Evolutionary conservation across 2,888 invertebrate species (phyloP).

Genomic region (Nezara viridula): DNA sequence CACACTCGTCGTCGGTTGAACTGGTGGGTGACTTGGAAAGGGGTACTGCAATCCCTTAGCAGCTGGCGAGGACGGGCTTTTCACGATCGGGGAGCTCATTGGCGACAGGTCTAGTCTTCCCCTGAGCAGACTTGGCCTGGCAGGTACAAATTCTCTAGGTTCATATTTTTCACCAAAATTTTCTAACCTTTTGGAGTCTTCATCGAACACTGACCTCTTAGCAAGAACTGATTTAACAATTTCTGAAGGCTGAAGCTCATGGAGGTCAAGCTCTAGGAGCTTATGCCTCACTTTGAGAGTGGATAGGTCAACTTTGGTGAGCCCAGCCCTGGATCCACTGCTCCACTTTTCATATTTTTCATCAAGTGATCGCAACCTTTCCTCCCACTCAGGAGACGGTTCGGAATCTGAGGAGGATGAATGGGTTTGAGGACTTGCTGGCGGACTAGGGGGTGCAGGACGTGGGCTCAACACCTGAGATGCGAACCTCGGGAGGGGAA

Average conservation of each 20-base stretch:
- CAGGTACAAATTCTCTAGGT: constrained; percentile 73
- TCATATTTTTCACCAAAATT: constrained; percentile 88
- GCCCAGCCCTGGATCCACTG: constrained; percentile 72
- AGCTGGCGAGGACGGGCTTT: constrained; percentile 65
- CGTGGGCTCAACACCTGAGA: constrained; percentile 75
- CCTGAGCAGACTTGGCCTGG: constrained; percentile 66
- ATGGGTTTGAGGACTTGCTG: constrained; percentile 76
- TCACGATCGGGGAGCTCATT: constrained; percentile 65
- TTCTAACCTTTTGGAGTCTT: constrained; percentile 92
- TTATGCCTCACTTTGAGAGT: constrained; percentile 78
- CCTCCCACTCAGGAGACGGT: constrained; percentile 84
- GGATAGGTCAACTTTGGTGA: constrained; percentile 65
- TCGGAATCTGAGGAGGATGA: constrained; percentile 83
- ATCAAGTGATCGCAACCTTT: constrained; percentile 91
- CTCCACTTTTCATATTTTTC: constrained; percentile 95
- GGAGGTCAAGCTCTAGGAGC: constrained; percentile 83
- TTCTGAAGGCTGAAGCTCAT: constrained; percentile 90
- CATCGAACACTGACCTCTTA: constrained; percentile 95
- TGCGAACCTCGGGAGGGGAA: constrained; percentile 92
- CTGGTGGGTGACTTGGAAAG: constrained; percentile 83
- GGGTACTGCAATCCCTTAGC: constrained; percentile 78
- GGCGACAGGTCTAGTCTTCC: constrained; percentile 65
- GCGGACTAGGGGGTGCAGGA: constrained; percentile 73
- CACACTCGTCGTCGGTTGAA: constrained; percentile 68
- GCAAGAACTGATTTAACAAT: constrained; percentile 93